phyloP scores from a whole-genome alignment of 92 coral and sea anemone species.

The Virgularia gustaviana region DNA sequence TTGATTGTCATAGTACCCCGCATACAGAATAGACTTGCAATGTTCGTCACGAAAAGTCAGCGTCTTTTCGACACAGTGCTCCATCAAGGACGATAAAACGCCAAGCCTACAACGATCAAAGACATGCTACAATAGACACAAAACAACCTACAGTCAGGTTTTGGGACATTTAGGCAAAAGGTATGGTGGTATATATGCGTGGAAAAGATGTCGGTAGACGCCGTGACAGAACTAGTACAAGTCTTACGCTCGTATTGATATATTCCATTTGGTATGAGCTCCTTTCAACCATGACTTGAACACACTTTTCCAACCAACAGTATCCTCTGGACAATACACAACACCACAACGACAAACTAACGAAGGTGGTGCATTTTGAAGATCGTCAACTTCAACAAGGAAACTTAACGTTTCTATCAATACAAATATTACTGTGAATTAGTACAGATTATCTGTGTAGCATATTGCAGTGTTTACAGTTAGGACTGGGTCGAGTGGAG shows the following conservation, averaged over 20 bases:
- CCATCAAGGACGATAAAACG: conserved; percentile 79
- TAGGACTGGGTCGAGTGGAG: no score
- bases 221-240: no score
- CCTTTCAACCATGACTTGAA: conserved; percentile 91
- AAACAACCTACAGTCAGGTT: not conserved
- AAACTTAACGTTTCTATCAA: conserved; percentile 71
- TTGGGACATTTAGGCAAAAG: not conserved
- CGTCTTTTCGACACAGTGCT: conserved; percentile 73
- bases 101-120: conserved; percentile 66
- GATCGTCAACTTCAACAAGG: conserved; percentile 77
- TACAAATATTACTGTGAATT: no score
- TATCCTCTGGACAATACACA: conserved; percentile 70
- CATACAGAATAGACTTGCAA: conserved; percentile 64
- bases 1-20: conserved; percentile 51
- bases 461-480: not conserved
- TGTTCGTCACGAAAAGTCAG: conserved; percentile 63
- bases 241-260: conserved; percentile 83
- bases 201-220: no score
- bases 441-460: not conserved
- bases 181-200: not conserved
- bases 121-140: not conserved
- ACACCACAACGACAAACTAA: conserved; percentile 80
- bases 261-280: conserved; percentile 88
- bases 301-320: conserved; percentile 87
- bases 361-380: conserved; percentile 66